Percentiles rank a stretch among this genome's conserved stretches.
Evolutionary conservation across 2,888 invertebrate genomes (phyloP).

Genomic region (Leucophora obtusa): DNA sequence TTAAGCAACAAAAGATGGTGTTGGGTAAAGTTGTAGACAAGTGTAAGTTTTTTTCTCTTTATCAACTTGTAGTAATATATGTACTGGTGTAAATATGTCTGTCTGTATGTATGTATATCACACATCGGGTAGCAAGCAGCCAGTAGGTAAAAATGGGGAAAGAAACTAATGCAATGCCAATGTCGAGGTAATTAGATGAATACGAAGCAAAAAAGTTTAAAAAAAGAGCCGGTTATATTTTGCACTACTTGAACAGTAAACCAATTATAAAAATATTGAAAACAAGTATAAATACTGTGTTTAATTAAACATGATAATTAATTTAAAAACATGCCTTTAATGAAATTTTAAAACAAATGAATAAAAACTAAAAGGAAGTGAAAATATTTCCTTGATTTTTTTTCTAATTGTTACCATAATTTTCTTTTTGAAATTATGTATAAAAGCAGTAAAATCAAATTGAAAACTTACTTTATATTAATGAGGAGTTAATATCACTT

Average conservation of each 20-base stretch:
- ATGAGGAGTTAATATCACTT: conserved; percentile 3
- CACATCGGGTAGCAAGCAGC: conserved; percentile 2
- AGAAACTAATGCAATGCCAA: conserved; percentile 58
- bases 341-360: background rate
- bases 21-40: conserved; percentile 31
- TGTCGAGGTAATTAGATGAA: conserved; percentile 59
- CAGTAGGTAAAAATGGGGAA: conserved; percentile 21
- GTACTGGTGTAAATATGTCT: background rate
- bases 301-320: conserved; percentile 5
- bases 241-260: conserved; percentile 6
- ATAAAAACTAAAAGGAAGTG: background rate
- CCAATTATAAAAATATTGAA: background rate
- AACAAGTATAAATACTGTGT: background rate
- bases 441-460: background rate
- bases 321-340: conserved; percentile 2
- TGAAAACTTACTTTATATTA: conserved; percentile 34
- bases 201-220: conserved; percentile 14
- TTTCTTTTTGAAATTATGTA: background rate
- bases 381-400: background rate
- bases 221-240: conserved; percentile 51
- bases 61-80: conserved; percentile 1
- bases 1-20: conserved; percentile 33
- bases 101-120: background rate
- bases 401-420: too few species aligned
- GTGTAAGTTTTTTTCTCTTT: conserved; percentile 12